A percentile compares a stretch with the other conserved stretches of the same genome.
Evolutionary conservation across 92 coral and sea anemone genomes (phyloP).

Genomic region (Heliopora coerulea): DNA sequence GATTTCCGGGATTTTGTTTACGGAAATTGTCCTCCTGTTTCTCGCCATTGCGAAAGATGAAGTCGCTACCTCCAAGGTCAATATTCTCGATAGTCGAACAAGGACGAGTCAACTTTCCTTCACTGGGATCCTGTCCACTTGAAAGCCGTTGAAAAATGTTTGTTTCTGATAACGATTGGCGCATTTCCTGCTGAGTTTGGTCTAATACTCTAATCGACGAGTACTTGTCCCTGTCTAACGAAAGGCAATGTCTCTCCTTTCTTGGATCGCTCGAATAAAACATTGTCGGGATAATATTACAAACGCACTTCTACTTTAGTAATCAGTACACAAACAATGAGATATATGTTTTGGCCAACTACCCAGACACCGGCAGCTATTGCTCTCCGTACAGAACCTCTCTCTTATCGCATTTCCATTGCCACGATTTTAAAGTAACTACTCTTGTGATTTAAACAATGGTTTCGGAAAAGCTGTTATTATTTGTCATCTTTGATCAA

Average conservation of each 20-base stretch:
- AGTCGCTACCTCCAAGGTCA: neutral
- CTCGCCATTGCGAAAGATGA: neutral
- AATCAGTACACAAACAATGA: too few species aligned
- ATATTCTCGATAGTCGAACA: conserved; percentile 7
- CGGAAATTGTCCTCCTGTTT: too few species aligned
- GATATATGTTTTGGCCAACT: too few species aligned
- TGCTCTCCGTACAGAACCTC: too few species aligned
- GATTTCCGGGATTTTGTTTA: neutral
- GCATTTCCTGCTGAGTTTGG: conserved; percentile 16
- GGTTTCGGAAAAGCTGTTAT: too few species aligned
- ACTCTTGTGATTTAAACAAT: too few species aligned
- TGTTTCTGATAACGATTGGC: conserved; percentile 10
- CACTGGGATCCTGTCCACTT: neutral
- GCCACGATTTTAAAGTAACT: too few species aligned
- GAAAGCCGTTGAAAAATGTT: conserved; percentile 8
- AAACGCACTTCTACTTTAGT: too few species aligned
- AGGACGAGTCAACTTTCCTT: neutral
- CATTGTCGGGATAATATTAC: conserved; percentile 17
- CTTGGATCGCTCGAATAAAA: conserved; percentile 32
- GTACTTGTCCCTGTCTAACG: conserved; percentile 13
- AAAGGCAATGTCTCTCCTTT: neutral
- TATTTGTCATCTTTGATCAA: too few species aligned
- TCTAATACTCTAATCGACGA: conserved; percentile 29
- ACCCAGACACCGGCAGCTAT: too few species aligned
- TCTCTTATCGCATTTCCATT: too few species aligned